Evolutionary conservation across 1,140 invertebrate species (phyloP), one percentile per base, ranked within the genome.

Genomic region (Macrocentrus cingulum): DNA sequence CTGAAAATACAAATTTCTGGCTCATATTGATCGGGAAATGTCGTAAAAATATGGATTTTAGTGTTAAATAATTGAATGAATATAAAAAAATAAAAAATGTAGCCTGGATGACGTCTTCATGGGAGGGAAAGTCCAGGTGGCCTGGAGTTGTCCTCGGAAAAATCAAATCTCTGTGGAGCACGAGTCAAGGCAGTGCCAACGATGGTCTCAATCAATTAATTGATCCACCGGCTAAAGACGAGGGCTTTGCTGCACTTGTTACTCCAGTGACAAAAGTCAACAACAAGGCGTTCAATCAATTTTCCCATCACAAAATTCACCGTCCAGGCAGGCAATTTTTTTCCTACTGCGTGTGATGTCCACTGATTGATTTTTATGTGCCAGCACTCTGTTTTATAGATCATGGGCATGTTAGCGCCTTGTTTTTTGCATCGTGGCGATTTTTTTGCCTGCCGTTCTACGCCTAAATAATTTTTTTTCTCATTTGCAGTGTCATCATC

Each of bases 151-250:
- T 91, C 53, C 85, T 92, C 66, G 89, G 89, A 67, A 93, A 92
- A 83, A 92, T 92, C 73, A 89, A 89, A 70, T 92, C 90, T 8
- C 78, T 93, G 52, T 92, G 91, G 90, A 89, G 84, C 62, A 84
- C 84, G 62, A 88, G 89, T 61, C 84, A 86, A 16, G 86, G 84
- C 42, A 85, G 85, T 46, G 81, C 86, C 34, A 85, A 84, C 72
- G 74, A 82, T 56, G 90, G 90, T 65, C 82, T 91, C 64, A 91
- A 91, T 83, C 89, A 91, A 77, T 82, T 92, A 58, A 84, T 84
- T 62, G 76, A 72, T 29, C 67, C 74, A 41, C 65, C 72, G 51
- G 29, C 56, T 29, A 60, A 20, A 56, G 8, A 84, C 77, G 83
- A 72, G 46, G 44, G 51, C 16, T 48, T 58, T 16, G 49, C 55